phyloP scores from a whole-genome alignment of 2,113 vertebrate species.

The Crocuta crocuta region DNA sequence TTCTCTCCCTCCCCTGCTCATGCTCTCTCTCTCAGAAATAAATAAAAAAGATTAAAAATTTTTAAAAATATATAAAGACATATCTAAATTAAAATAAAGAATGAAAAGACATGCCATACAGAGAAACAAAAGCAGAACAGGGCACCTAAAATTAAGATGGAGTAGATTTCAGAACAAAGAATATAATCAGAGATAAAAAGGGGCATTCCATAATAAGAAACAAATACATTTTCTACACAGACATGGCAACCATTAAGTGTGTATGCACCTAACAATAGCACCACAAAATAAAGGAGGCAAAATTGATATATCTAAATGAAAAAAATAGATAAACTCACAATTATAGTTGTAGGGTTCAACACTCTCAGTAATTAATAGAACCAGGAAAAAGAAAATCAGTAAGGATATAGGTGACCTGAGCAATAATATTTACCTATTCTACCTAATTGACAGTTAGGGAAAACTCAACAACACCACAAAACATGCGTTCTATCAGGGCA shows the following conservation, averaged over 20 bases:
- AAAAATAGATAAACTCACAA: not conserved
- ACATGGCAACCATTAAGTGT: not conserved
- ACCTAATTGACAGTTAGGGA: not conserved
- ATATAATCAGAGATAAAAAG: not conserved
- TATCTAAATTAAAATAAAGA: not conserved
- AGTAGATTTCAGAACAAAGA: not conserved
- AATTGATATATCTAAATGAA: not conserved
- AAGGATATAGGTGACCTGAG: not conserved
- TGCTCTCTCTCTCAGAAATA: too few relatives aligned
- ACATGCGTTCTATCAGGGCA: not conserved
- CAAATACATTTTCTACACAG: not conserved
- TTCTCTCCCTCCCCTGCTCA: too few relatives aligned
- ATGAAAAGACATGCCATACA: not conserved
- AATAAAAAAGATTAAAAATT: not conserved
- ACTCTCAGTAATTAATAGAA: not conserved
- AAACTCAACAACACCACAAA: not conserved
- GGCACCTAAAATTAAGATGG: not conserved
- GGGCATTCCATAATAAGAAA: not conserved
- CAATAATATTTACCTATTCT: not conserved
- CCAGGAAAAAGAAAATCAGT: not conserved
- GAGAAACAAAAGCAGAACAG: not conserved
- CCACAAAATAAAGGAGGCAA: not conserved
- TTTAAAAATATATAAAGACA: not conserved
- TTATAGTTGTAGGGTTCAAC: not conserved
- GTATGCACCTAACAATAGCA: not conserved